These are phyloP conservation scores for Hirtodrosophila trivittata DNA, from an alignment of 2,888 invertebrate species.

Conservation along the genomic window DNA sequence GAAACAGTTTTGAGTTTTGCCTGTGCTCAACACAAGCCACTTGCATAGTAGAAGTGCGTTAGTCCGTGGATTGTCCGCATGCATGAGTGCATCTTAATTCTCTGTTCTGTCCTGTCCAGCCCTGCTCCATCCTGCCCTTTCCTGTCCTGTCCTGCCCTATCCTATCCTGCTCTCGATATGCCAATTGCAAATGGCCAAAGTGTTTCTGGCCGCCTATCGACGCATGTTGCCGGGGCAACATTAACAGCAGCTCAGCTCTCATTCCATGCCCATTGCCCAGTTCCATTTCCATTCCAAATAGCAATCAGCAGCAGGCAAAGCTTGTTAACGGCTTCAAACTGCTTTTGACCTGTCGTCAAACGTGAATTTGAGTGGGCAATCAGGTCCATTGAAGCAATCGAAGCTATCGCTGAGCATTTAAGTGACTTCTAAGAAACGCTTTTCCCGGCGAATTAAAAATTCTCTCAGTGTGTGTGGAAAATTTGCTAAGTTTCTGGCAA, in stretches of 20 bases:
- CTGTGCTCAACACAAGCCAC: constrained; percentile 18
- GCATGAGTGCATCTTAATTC: constrained; percentile 66
- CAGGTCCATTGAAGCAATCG: constrained; percentile 22
- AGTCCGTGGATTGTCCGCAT: constrained; percentile 62
- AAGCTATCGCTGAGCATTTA: constrained; percentile 29
- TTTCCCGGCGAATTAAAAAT: constrained; percentile 50
- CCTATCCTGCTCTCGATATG: constrained; percentile 60
- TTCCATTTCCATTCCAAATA: constrained; percentile 20
- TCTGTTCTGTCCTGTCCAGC: constrained; percentile 3
- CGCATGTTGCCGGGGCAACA: constrained; percentile 66
- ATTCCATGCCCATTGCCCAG: constrained; percentile 20
- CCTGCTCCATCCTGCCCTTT: background rate
- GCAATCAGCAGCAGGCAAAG: constrained; percentile 40
- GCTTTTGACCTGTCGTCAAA: constrained; percentile 30
- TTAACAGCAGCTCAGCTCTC: constrained; percentile 36
- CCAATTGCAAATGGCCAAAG: constrained; percentile 66
- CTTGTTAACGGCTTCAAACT: constrained; percentile 49
- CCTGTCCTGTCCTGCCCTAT: background rate
- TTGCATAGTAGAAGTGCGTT: constrained; percentile 56
- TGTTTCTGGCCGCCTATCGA: constrained; percentile 26
- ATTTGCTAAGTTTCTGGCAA: constrained; percentile 6
- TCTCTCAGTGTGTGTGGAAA: constrained; percentile 39
- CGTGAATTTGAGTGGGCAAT: constrained; percentile 5
- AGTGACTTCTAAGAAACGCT: constrained; percentile 30
- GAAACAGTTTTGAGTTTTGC: constrained; percentile 25